A percentile compares a stretch with the other conserved stretches of the same genome.
Evolutionary conservation across 2,113 vertebrate genomes (phyloP).

Genomic region (Grammomys surdaster): DNA sequence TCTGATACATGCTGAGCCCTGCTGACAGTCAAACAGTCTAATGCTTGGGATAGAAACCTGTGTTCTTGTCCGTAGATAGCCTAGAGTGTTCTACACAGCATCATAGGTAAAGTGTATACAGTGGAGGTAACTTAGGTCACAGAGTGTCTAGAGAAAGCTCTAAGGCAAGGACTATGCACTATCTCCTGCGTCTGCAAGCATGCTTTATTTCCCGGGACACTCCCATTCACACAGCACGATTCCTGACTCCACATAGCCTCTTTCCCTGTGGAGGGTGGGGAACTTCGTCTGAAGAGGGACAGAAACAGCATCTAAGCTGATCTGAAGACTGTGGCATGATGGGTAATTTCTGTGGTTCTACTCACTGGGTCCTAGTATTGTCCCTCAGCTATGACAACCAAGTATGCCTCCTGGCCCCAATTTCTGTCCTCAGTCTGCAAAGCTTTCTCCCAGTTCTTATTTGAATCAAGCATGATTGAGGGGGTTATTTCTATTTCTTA

Average conservation of each 20-base stretch:
- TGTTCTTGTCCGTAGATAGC: neutral
- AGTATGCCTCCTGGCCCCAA: neutral
- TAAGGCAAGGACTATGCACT: neutral
- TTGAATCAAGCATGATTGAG: neutral
- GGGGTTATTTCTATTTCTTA: neutral
- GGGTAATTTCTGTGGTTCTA: neutral
- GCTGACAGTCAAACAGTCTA: fast-evolving
- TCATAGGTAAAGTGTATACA: fast-evolving
- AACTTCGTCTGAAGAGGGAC: no score
- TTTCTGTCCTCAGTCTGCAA: neutral
- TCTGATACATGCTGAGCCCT: neutral
- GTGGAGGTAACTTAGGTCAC: no score
- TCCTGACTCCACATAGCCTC: fast-evolving
- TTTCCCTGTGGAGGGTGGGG: neutral
- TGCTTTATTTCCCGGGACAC: neutral
- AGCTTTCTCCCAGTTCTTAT: fast-evolving
- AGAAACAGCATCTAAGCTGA: no score
- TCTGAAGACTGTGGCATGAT: fast-evolving
- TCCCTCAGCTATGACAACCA: neutral
- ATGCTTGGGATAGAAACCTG: fast-evolving
- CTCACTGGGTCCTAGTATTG: no score
- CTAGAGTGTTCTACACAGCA: neutral
- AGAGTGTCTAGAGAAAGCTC: no score
- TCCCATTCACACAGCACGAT: neutral
- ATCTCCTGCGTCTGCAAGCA: fast-evolving